Evolutionary conservation across 2,888 invertebrate genomes (phyloP), one percentile per base, ranked within the genome.

Genomic region (Cerceris ruficornis): DNA sequence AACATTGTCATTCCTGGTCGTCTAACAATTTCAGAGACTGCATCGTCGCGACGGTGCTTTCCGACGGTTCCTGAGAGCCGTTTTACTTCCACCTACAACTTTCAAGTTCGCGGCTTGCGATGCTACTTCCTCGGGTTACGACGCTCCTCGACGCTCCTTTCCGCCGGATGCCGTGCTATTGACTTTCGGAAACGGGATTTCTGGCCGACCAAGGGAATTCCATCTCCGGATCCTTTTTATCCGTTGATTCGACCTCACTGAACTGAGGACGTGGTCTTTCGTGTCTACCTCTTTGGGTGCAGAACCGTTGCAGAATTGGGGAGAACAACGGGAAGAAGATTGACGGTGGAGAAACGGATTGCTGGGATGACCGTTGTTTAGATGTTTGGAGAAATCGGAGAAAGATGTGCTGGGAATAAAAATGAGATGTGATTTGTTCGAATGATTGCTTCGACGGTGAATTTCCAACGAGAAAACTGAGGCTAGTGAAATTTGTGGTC

Each of bases 181-280:
- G 75, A 75, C 55, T 80, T 82, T 55, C 57, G 75, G 69, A 69
- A 77, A 79, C 68, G 74, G 74, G 72, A 73, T 80, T 82, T 80
- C 73, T 72, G 69, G 50, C 54, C 76, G 67, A 75, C 68, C 69
- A 54, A 65, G 66, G 14, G 72, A 73, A 82, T 75, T 79, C 64
- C 69, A 74, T 74, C 79, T 78, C 64, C 71, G 80, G 64, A 54
- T 77, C 77, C 74, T 61, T 79, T 74, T 76, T 71, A 69, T 61
- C 74, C 67, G 55, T 59, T 80, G 78, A 81, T 75, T 61, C 52
- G 50, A 11, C 11, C 46, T 52, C 15, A 43, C 41, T 28, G 61
- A 69, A 69, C 57, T 61, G 69, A 69, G 28, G 28, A 13, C 50
- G 57, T 57, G 55, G 69, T 46, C 73, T 61, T 55, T 54, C 49